These are phyloP conservation scores for Desmodus rotundus DNA, from an alignment of 2,113 vertebrate species.

Conservation along the genomic window DNA sequence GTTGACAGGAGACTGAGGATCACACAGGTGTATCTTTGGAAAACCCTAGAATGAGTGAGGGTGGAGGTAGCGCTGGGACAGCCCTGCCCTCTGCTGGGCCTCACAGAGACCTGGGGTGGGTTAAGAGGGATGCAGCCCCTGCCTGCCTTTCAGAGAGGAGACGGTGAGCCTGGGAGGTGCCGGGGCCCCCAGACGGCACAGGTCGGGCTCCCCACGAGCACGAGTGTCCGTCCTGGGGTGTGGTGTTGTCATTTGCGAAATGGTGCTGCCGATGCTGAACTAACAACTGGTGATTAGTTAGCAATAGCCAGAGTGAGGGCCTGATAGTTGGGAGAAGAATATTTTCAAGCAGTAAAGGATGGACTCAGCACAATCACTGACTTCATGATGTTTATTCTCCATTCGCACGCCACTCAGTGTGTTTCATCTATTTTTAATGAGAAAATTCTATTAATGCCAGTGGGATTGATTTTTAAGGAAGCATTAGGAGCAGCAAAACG, in stretches of 20 bases:
- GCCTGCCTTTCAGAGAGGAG: not conserved
- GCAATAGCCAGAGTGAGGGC: not conserved
- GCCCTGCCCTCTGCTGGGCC: too few species aligned
- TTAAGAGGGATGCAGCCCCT: too few species aligned
- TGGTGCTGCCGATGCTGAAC: too few species aligned
- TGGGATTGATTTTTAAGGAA: conserved; percentile 36
- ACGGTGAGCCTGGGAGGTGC: not conserved
- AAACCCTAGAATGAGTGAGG: not conserved
- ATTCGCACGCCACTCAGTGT: not conserved
- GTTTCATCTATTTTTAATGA: conserved; percentile 60
- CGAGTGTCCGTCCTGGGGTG: rapidly evolving
- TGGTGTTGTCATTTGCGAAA: not conserved
- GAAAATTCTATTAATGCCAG: conserved; percentile 28
- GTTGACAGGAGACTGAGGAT: not conserved
- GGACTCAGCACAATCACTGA: not conserved
- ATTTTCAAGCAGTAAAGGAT: not conserved
- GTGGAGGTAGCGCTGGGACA: not conserved
- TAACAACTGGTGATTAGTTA: not conserved
- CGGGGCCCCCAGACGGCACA: not conserved
- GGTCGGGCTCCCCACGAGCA: not conserved
- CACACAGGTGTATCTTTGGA: too few species aligned
- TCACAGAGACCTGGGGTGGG: not conserved
- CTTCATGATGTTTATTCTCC: not conserved
- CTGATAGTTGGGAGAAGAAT: not conserved
- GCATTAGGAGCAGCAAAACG: not conserved